These are phyloP conservation scores for Nymphalis io DNA, from an alignment of 1,140 invertebrate genomes.

Conservation along the genomic window DNA sequence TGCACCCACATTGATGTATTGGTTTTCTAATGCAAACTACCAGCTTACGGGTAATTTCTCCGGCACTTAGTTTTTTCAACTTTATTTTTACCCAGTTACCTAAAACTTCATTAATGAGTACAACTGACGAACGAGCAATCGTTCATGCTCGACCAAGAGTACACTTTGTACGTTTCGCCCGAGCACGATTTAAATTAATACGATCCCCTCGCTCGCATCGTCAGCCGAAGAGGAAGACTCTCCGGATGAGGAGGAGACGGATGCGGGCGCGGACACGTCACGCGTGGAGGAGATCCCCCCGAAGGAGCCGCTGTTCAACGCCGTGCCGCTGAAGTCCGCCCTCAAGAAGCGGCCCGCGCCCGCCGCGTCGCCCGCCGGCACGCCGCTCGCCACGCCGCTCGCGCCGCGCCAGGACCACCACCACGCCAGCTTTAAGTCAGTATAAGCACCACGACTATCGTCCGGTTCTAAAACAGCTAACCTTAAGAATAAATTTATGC, in stretches of 20 bases:
- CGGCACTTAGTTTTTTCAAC: too few species aligned
- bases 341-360: constrained; percentile 89
- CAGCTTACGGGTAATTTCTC: too few species aligned
- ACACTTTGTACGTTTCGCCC: too few species aligned
- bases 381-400: constrained; percentile 89
- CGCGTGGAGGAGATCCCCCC: constrained; percentile 94
- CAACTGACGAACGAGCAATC: too few species aligned
- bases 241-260: constrained; percentile 83
- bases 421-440: constrained; percentile 82
- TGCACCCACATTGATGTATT: neutral
- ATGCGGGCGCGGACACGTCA: constrained; percentile 85
- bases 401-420: constrained; percentile 86
- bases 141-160: too few species aligned
- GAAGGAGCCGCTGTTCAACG: constrained; percentile 93
- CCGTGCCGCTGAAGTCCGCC: constrained; percentile 94
- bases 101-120: too few species aligned
- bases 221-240: constrained; percentile 70
- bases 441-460: constrained; percentile 37
- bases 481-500: too few species aligned
- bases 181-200: neutral
- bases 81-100: too few species aligned
- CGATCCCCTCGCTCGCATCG: neutral
- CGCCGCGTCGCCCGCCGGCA: constrained; percentile 82
- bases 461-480: too few species aligned
- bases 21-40: too few species aligned